phyloP scores from a whole-genome alignment of 2,113 vertebrate genomes.

The Elaphurus davidianus region DNA sequence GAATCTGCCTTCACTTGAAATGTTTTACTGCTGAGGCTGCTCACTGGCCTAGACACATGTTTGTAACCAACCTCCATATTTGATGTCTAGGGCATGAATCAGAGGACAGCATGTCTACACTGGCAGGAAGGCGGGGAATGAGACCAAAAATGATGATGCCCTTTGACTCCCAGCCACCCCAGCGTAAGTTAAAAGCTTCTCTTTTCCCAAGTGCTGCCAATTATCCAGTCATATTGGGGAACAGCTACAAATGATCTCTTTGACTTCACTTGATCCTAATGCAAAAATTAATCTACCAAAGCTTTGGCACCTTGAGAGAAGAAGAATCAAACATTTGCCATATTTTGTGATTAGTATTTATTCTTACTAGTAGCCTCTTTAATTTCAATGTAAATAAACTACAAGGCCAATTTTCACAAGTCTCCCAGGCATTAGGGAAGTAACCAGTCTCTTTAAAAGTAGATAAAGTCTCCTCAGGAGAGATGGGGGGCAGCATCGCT shows the following conservation, averaged over 20 bases:
- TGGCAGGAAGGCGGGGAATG: slow-evolving; percentile 96
- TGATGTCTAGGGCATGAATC: slow-evolving; percentile 93
- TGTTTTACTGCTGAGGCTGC: background rate
- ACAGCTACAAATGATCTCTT: background rate
- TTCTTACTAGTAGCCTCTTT: background rate
- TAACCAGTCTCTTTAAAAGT: background rate
- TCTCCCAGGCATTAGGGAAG: background rate
- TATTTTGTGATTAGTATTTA: background rate
- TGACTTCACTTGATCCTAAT: background rate
- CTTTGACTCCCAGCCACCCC: slow-evolving; percentile 98
- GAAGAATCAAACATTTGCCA: background rate
- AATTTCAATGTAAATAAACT: background rate
- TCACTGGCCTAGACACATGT: background rate
- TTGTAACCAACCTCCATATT: slow-evolving; percentile 39
- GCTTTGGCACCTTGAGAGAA: background rate
- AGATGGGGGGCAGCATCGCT: background rate
- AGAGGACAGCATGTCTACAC: slow-evolving; percentile 97
- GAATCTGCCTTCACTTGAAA: background rate
- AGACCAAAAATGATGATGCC: slow-evolving; percentile 99
- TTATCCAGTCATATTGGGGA: background rate
- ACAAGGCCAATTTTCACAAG: background rate
- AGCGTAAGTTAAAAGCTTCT: slow-evolving; percentile 90
- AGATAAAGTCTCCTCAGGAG: background rate
- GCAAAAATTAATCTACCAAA: background rate
- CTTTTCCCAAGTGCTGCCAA: background rate